Percentiles rank a stretch among this genome's conserved stretches.
phyloP scores from a whole-genome alignment of 2,797 vertebrate species.

The Artibeus jamaicensis region DNA sequence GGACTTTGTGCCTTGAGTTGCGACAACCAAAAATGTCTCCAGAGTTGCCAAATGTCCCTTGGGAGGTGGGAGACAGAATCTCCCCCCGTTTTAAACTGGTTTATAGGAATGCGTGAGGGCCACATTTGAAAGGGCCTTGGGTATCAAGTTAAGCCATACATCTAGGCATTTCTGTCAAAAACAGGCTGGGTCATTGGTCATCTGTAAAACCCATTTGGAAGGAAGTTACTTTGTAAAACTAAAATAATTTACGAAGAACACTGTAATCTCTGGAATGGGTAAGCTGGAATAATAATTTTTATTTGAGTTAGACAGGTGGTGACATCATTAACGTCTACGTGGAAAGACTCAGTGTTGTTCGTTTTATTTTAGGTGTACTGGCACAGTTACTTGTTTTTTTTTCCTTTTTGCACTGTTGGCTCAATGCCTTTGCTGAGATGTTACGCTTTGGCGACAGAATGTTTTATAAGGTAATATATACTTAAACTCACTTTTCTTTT shows the following conservation, averaged over 20 bases:
- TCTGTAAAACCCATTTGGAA: constrained; percentile 26
- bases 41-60: background rate
- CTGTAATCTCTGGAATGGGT: background rate
- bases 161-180: constrained; percentile 34
- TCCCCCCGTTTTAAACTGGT: background rate
- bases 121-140: background rate
- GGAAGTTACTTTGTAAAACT: background rate
- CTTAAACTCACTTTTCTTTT: background rate
- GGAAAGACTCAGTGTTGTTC: background rate
- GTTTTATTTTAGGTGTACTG: constrained; percentile 87
- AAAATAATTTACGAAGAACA: background rate
- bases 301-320: constrained; percentile 1
- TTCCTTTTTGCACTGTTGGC: constrained; percentile 96
- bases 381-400: constrained; percentile 93
- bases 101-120: background rate
- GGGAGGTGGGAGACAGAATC: background rate
- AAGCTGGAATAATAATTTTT: background rate
- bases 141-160: background rate
- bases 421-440: constrained; percentile 98
- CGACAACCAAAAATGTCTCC: background rate
- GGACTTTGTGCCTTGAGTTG: background rate
- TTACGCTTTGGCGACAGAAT: constrained; percentile 95
- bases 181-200: background rate
- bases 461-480: constrained; percentile 93
- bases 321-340: background rate